Percentiles rank a stretch among this genome's conserved stretches.
phyloP scores from a whole-genome alignment of 1,140 invertebrate species.

The Aporrectodea caliginosa region DNA sequence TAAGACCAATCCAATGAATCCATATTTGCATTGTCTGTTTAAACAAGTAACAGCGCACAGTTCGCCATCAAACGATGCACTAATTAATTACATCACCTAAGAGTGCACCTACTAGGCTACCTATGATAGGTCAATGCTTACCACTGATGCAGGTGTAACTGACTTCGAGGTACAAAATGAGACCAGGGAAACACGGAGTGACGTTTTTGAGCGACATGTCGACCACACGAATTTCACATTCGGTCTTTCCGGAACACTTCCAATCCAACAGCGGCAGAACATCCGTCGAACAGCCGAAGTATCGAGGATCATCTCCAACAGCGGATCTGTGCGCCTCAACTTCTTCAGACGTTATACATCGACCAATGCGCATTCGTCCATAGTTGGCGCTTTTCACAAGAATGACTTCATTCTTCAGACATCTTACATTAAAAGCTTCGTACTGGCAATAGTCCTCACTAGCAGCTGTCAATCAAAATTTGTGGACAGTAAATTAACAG shows the following conservation, averaged over 20 bases:
- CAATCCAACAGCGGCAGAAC: constrained; percentile 18
- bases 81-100: too few species aligned
- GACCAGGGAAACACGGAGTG: not conserved
- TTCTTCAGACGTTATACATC: constrained; percentile 15
- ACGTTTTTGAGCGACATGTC: too few species aligned
- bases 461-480: too few species aligned
- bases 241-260: constrained; percentile 22
- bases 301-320: constrained; percentile 9
- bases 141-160: not conserved
- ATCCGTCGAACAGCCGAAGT: constrained; percentile 26
- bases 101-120: too few species aligned
- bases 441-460: constrained; percentile 18
- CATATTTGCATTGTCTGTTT: too few species aligned
- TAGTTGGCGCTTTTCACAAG: constrained; percentile 15
- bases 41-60: too few species aligned
- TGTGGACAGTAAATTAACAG: too few species aligned
- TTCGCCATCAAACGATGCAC: too few species aligned
- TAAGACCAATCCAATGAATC: too few species aligned
- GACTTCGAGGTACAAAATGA: not conserved
- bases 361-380: constrained; percentile 10
- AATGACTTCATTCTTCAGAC: constrained; percentile 19
- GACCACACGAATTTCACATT: constrained; percentile 18
- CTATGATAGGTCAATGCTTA: not conserved
- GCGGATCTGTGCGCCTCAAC: not conserved
- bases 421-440: constrained; percentile 6